Evolutionary conservation across 2,888 invertebrate species (phyloP).

Genomic region (Stomorhina lunata): DNA sequence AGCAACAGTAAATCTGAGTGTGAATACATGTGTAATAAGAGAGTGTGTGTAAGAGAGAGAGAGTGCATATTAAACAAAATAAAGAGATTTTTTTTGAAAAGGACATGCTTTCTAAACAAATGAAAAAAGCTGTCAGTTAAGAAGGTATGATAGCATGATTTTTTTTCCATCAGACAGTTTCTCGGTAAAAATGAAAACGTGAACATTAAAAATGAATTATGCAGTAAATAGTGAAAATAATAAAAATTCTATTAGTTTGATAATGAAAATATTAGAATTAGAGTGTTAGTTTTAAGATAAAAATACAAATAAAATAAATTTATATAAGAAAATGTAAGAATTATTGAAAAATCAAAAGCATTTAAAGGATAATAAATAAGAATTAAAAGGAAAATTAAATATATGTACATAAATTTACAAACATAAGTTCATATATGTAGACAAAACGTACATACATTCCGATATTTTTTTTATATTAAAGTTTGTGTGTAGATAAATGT

Average conservation of each 20-base stretch:
- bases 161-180: slow-evolving; percentile 39
- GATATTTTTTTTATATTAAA: background rate
- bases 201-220: slow-evolving; percentile 38
- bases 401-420: background rate
- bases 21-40: background rate
- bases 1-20: background rate
- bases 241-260: slow-evolving; percentile 1
- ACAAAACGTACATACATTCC: background rate
- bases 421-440: background rate
- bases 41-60: background rate
- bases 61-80: background rate
- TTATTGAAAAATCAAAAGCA: slow-evolving; percentile 13
- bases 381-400: background rate
- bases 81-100: slow-evolving; percentile 21
- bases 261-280: background rate
- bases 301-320: background rate
- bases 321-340: slow-evolving; percentile 22
- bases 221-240: slow-evolving; percentile 10
- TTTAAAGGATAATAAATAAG: background rate
- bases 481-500: background rate
- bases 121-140: slow-evolving; percentile 15
- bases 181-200: slow-evolving; percentile 59
- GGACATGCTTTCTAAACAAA: slow-evolving; percentile 28
- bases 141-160: slow-evolving; percentile 41
- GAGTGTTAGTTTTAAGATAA: slow-evolving; percentile 1